Conservation (phyloP, 2,797 vertebrate species). For the Leuciscus waleckii region DNA sequence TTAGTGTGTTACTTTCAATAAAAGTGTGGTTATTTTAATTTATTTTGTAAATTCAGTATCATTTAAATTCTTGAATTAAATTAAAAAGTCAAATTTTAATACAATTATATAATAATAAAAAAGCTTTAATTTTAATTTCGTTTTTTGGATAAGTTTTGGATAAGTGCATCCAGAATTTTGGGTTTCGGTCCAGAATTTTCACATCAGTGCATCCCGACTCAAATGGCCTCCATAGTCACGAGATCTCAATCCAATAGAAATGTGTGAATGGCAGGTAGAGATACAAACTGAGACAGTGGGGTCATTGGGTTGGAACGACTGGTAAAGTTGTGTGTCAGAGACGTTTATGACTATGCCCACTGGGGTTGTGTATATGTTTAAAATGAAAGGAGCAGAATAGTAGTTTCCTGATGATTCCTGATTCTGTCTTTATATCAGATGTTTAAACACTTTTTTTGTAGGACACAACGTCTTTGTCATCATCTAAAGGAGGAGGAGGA, state of each 20-base stretch:
- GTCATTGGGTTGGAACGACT: not conserved
- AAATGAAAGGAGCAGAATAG: not conserved
- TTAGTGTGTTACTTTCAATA: no score
- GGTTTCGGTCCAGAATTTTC: no score
- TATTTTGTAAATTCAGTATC: no score
- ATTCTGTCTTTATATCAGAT: not conserved
- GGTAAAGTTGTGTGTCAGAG: not conserved
- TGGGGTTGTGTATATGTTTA: not conserved
- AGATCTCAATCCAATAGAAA: not conserved
- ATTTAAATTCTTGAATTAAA: no score
- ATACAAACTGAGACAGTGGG: not conserved
- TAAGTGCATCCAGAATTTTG: no score
- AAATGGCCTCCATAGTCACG: no score
- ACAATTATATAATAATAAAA: no score
- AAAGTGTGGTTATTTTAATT: no score
- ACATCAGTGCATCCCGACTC: no score
- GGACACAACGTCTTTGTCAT: conserved; percentile 97
- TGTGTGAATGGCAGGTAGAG: not conserved
- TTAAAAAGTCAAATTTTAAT: no score
- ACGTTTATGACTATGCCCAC: not conserved
- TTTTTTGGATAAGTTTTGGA: no score
- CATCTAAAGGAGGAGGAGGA: conserved; percentile 92
- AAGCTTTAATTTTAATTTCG: no score
- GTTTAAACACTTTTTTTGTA: conserved; percentile 61
- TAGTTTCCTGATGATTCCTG: not conserved